Base-by-base conservation (phyloP, 1,140 invertebrate species). In the Steinernema khuongi region DNA sequence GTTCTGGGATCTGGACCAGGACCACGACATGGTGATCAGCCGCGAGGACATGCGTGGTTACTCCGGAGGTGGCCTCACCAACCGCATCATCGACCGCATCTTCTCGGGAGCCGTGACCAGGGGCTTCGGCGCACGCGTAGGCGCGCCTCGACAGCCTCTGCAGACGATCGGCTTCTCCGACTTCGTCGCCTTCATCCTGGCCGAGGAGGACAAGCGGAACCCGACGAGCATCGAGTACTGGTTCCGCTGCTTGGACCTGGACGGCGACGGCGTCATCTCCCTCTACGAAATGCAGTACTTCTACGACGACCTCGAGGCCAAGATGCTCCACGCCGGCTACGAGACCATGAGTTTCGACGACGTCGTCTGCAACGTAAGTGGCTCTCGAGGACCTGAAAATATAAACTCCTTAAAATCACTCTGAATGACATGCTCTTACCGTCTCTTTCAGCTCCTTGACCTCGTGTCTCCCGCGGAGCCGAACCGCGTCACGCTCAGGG, bases 251-350 rank as follows among this genome's bases (percentile, higher is more conserved):
- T 96, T 99, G 93, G 97, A 99, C 87, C 85, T 98, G 70, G 96
- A 99, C 87, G 97, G 97, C 0, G 96, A 99, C 88, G 97, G 97
- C 2, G 91, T 91, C 78, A 89, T 99, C 1, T 97, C 95, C 0
- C 95, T 99, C 92, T 99, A 97, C 85, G 97, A 99, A 86, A 88
- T 99, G 84, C 96, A 99, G 86, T 97, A 96, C 87, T 99, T 99
- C 86, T 99, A 99, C 86, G 92, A 94, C 82, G 96, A 99, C 85
- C 95, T 99, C 88, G 91, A 97, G 86, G 92, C 94, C 86, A 90
- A 96, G 79, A 95, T 99, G 93, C 94, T 97, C 1, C 41, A 41
- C 22, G 91, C 97, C 74, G 94, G 94, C 68, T 96, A 99, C 83
- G 96, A 99, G 87, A 95, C 94, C 31, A 88, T 99, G 81, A 94